These are phyloP conservation scores for Coenobita brevimanus DNA, from an alignment of 1,140 invertebrate genomes.

Conservation along the genomic window DNA sequence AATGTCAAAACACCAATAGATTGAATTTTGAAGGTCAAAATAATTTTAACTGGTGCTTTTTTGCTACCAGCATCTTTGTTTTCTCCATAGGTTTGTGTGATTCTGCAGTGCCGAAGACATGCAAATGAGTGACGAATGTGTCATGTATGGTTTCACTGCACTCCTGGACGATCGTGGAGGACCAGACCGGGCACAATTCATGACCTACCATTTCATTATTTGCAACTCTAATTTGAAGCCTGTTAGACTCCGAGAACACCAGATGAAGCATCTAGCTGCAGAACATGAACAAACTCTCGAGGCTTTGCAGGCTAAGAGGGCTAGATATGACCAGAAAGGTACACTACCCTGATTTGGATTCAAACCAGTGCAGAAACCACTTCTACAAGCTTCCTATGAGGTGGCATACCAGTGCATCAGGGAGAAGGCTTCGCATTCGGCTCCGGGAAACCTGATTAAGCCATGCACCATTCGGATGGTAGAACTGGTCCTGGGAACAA, in stretches of 20 bases:
- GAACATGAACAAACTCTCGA: not conserved
- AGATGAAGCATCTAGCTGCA: not conserved
- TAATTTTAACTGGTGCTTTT: no score
- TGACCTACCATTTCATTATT: slow-evolving; percentile 29
- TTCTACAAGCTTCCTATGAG: not conserved
- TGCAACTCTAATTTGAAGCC: slow-evolving; percentile 31
- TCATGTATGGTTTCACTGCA: no score
- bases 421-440: slow-evolving; percentile 19
- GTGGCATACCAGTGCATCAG: slow-evolving; percentile 36
- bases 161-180: not conserved
- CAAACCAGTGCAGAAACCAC: not conserved
- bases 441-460: slow-evolving; percentile 8
- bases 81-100: no score
- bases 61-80: no score
- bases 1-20: no score
- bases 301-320: not conserved
- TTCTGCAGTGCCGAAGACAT: no score
- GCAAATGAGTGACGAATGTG: no score
- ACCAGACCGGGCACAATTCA: slow-evolving; percentile 1
- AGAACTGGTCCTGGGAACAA: slow-evolving; percentile 32
- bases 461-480: slow-evolving; percentile 26
- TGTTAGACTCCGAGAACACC: slow-evolving; percentile 26
- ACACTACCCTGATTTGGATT: slow-evolving; percentile 16
- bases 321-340: slow-evolving; percentile 10
- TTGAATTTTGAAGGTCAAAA: no score